Percentiles rank a stretch among this genome's conserved stretches.
phyloP scores from a whole-genome alignment of 2,797 vertebrate genomes.

The Danio jaintianensis region DNA sequence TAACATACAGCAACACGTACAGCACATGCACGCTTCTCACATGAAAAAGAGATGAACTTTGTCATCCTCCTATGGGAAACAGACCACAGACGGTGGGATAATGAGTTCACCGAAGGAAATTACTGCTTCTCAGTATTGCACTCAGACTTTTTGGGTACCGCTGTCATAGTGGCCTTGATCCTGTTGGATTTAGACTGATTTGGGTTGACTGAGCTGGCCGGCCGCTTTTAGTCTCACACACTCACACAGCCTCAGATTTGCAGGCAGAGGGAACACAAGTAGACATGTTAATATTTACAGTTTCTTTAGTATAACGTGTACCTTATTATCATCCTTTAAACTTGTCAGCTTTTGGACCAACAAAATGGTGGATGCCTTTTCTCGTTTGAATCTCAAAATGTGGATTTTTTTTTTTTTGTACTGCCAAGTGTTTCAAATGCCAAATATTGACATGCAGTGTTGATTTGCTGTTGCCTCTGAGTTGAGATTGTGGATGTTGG shows the following conservation, averaged over 20 bases:
- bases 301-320: neutral
- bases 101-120: conserved; percentile 19
- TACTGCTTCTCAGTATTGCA: conserved; percentile 11
- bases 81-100: conserved; percentile 2
- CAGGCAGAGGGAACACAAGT: conserved; percentile 26
- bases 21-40: neutral
- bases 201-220: conserved; percentile 21
- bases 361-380: conserved; percentile 3
- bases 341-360: conserved; percentile 3
- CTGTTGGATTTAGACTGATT: conserved; percentile 47
- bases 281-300: neutral
- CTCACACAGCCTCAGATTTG: neutral
- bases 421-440: conserved; percentile 15
- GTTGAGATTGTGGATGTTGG: conserved; percentile 3
- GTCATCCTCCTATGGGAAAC: neutral
- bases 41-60: conserved; percentile 7
- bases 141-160: conserved; percentile 27
- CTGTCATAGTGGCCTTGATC: conserved; percentile 23
- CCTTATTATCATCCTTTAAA: neutral
- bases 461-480: conserved; percentile 20
- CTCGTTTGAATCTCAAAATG: neutral
- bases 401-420: neutral
- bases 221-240: neutral
- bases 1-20: neutral
- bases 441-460: conserved; percentile 15